Base-by-base conservation (phyloP, 2,113 vertebrate species). In the Pollachius pollachius region DNA sequence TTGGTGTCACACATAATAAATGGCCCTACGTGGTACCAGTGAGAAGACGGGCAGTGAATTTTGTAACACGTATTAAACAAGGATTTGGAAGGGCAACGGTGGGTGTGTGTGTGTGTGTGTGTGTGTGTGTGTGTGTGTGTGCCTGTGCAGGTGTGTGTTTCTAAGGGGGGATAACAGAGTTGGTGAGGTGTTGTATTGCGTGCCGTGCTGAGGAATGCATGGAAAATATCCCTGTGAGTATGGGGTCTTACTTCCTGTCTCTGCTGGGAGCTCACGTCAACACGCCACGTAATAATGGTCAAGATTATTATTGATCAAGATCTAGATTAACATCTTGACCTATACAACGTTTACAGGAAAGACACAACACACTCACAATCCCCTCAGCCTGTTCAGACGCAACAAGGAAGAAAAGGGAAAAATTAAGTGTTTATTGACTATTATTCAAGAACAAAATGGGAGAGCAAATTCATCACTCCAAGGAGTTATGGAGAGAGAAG, bases 1-100 rank as follows among this genome's bases (percentile, higher is more conserved):
- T 73, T 75, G 80, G 71, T 90, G 84, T 90, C 87, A 86, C 78
- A 83, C 74, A 85, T 91, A 86, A 90, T 91, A 79, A 91, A 91
- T 90, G 81, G 81, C 72, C 78, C 41, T 76, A 77, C 82, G 84
- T 73, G 78, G 70, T 19, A 63, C 62, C 72, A 77, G 59, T 78
- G 77, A 84, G 76, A 75, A 48, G 68, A 81, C 64, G 78, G 72
- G 76, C 74, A 69, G 21, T 68, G 54, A 69, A 78, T 78, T 86
- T 84, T 88, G 77, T 85, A 78, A 73, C 79, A 76, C 67, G 77
- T 83, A 86, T 88, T 79, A 87, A 89, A 88, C 74, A 69, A 80
- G 2, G 57, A 58, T 13, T 67, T 71, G 62, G 59, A 63, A 15
- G 67, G 64, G 63, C 54, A 57, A 8, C 7, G 15, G n/a, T 17